Evolutionary conservation across 2,113 vertebrate species (phyloP).

Genomic region (Gymnogyps californianus): DNA sequence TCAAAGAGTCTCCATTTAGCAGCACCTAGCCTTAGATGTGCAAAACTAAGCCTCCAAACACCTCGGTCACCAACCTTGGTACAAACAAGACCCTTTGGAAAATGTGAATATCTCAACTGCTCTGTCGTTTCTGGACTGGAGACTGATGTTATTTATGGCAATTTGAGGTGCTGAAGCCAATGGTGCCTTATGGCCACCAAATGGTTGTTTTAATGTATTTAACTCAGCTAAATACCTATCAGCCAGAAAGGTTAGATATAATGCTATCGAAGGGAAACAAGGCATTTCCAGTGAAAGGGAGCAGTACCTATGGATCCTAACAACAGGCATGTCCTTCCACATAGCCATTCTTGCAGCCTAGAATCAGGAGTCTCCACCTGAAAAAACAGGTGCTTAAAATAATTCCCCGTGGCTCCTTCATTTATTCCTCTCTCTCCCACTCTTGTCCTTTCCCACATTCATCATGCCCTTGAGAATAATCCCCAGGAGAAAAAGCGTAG

Average conservation of each 20-base stretch:
- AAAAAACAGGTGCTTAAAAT: neutral
- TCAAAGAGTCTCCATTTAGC: neutral
- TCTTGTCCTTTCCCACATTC: neutral
- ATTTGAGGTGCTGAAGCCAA: neutral
- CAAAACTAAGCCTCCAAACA: neutral
- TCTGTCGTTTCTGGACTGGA: neutral
- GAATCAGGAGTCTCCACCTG: neutral
- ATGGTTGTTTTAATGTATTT: neutral
- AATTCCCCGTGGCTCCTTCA: neutral
- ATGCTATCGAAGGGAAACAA: neutral
- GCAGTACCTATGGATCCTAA: neutral
- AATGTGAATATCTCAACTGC: neutral
- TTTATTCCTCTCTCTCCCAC: neutral
- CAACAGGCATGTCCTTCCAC: neutral
- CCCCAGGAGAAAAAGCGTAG: neutral
- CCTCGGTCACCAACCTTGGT: accelerated
- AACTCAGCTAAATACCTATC: neutral
- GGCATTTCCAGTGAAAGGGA: neutral
- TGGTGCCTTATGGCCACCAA: neutral
- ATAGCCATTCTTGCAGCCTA: neutral
- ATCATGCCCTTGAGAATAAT: neutral
- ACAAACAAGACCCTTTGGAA: neutral
- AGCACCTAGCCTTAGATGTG: neutral
- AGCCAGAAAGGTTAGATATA: neutral
- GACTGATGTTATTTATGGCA: neutral